A percentile compares a stretch with the other conserved stretches of the same genome.
phyloP scores from a whole-genome alignment of 1,140 invertebrate species.

The Asbolus verrucosus region DNA sequence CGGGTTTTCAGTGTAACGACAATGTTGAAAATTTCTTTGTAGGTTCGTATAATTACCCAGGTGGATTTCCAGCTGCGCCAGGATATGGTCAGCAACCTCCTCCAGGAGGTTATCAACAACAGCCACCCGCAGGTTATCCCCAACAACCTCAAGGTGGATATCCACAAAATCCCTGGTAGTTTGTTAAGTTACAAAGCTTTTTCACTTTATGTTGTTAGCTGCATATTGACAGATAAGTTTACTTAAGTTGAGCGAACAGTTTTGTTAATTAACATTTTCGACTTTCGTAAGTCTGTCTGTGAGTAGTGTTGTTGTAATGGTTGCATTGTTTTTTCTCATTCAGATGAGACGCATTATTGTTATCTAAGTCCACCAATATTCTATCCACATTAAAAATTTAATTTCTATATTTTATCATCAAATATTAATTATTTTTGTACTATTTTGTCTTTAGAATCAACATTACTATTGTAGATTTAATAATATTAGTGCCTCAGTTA shows the following conservation, averaged over 20 bases:
- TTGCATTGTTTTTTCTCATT: background rate
- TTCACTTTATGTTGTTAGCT: background rate
- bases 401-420: slow-evolving; percentile 4
- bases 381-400: background rate
- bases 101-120: slow-evolving; percentile 51
- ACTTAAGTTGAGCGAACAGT: background rate
- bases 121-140: slow-evolving; percentile 49
- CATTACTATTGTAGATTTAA: slow-evolving; percentile 20
- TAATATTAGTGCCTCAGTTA: slow-evolving; percentile 22
- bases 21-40: slow-evolving; percentile 32
- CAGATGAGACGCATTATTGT: slow-evolving; percentile 7
- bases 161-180: slow-evolving; percentile 37
- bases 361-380: slow-evolving; percentile 4
- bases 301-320: background rate
- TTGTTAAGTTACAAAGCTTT: background rate
- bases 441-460: background rate
- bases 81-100: slow-evolving; percentile 58
- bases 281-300: slow-evolving; percentile 2
- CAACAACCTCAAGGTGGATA: slow-evolving; percentile 10
- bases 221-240: background rate
- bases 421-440: slow-evolving; percentile 11
- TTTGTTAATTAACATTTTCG: background rate
- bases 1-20: too few species aligned
- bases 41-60: slow-evolving; percentile 65
- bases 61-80: slow-evolving; percentile 61